Evolutionary conservation across 2,888 invertebrate species (phyloP), one percentile per base, ranked within the genome.

Genomic region (Tricholauxania praeusta): DNA sequence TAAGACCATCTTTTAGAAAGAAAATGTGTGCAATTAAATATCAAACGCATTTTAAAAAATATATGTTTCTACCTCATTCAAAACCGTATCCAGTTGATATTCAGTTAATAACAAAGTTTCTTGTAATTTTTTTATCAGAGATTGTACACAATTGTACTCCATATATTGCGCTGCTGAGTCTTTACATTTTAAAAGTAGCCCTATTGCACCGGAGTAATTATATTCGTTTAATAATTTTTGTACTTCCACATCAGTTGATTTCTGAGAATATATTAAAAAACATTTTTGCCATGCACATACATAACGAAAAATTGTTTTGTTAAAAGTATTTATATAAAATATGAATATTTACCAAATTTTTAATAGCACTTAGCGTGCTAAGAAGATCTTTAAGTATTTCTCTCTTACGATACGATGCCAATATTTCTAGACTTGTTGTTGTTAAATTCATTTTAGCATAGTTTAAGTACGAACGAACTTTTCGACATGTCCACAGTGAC

Each of bases 91-190:
- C 57, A 98, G 85, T 80, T 96, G 95, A 78, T 96, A 95, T 83
- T 98, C 98, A 0, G 96, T 95, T 89, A 96, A 91, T 75, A 95
- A 94, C 71, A 98, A 87, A 0, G 96, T 97, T 84, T 98, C 97
- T 85, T 97, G 96, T 0, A 98, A 88, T 82, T 97, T 94, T 15
- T 93, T 91, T 15, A 93, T 92, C 51, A 98, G 88, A 74, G 96
- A 96, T 59, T 95, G 93, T 57, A 98, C 96, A 82, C 98, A 97
- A n/a, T 91, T 92, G 82, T 94, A 98, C 83, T 98, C 95, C 80
- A 92, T 93, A 82, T 96, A 96, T 55, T 92, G 93, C 0, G 91
- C 90, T 0, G 97, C 96, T 0, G 94, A 95, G 82, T 92, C 93
- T 82, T 95, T 94, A 82, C 97, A 97, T 85, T 94, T 95, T 49